These are phyloP conservation scores for Sula dactylatra DNA, from an alignment of 2,113 vertebrate genomes.

Conservation along the genomic window DNA sequence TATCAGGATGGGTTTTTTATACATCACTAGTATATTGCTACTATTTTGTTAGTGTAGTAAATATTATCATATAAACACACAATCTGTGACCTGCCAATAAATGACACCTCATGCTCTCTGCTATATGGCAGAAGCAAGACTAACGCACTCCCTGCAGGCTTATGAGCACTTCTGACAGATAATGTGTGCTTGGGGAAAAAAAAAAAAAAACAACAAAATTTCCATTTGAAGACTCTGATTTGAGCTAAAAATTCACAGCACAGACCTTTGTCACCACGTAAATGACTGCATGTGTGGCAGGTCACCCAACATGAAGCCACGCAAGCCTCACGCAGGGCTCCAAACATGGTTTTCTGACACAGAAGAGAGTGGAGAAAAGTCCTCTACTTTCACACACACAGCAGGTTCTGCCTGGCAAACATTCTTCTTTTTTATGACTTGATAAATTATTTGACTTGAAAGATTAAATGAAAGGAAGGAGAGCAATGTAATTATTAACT, in stretches of 20 bases:
- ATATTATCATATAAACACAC: background rate
- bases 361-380: background rate
- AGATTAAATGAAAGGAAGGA: background rate
- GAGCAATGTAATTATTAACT: background rate
- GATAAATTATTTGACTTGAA: background rate
- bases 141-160: background rate
- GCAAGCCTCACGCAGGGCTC: background rate
- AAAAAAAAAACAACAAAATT: background rate
- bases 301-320: background rate
- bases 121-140: background rate
- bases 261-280: fast-evolving
- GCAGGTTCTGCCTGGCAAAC: background rate
- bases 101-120: background rate
- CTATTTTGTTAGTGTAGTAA: background rate
- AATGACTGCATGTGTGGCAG: fast-evolving
- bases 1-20: background rate
- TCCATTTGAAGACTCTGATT: background rate
- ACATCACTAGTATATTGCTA: background rate
- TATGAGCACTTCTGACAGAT: background rate
- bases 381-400: background rate
- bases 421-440: background rate
- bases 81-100: background rate
- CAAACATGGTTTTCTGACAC: background rate
- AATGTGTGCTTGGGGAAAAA: background rate
- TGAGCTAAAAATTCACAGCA: background rate